Evolutionary conservation across 2,797 vertebrate species (phyloP), one percentile per base, ranked within the genome.

Genomic region (Balearica regulorum): DNA sequence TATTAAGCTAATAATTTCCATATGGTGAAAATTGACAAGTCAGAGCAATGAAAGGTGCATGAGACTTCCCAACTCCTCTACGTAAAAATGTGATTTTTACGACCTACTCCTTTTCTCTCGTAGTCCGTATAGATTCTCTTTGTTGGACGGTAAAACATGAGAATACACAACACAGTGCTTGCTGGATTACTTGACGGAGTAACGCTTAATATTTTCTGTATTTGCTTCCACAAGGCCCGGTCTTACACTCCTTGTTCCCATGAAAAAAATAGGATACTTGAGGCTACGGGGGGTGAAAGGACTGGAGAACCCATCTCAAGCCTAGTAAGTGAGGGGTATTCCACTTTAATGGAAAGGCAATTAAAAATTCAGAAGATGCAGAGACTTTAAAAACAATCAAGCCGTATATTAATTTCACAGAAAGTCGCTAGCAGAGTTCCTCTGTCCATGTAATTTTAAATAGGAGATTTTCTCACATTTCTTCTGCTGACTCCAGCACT

Each of bases 1-100:
- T 72, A 78, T 88, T 61, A 89, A 60, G 75, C 77, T 97, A 97
- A 97, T 96, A 94, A 95, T 97, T 96, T 97, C 96, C 97, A 96
- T 89, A 96, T 97, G 97, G 93, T 0, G 16, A 95, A 97, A 97
- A 96, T 90, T 89, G 96, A 96, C 96, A 95, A 86, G 76, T 95
- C 87, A 94, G 53, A 90, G 69, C 91, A 95, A 41, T 85, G 62
- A 97, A 95, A 81, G 48, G 87, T 92, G 87, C 76, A 41, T 82
- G 85, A 77, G 85, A 70, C 71, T 91, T 90, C 72, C 83, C 75
- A 86, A 71, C 31, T 82, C 86, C 35, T 93, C 49, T 68, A 83
- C 37, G 33, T 51, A 83, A 83, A 95, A 96, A 82, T 70, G 66
- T n/a, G 77, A 87, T 69, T 91, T 96, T 92, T 90, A 57, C 14